Evolutionary conservation across 2,888 invertebrate species (phyloP).

Genomic region (Apamea crenata): DNA sequence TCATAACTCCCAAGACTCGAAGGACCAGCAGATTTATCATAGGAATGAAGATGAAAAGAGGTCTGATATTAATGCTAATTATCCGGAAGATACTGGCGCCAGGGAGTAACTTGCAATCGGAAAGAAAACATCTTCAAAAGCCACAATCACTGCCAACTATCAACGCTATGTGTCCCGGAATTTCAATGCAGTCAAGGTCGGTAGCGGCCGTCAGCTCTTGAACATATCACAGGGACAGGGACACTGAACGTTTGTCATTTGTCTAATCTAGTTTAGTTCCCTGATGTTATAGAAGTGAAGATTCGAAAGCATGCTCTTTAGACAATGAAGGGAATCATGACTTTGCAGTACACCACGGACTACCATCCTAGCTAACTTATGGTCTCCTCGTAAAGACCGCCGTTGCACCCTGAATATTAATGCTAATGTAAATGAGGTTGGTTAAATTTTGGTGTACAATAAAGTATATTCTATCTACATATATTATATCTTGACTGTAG

Average conservation of each 20-base stretch:
- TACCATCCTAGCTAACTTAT: not conserved
- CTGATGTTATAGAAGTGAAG: not conserved
- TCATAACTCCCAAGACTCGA: not conserved
- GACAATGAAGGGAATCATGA: not conserved
- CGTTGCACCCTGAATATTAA: not conserved
- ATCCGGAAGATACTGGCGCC: slow-evolving; percentile 15
- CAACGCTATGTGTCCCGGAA: slow-evolving; percentile 58
- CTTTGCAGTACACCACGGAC: not conserved
- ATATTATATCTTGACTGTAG: too few species aligned
- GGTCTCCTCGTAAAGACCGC: too few species aligned
- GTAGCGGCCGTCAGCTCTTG: slow-evolving; percentile 42
- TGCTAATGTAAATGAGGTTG: not conserved
- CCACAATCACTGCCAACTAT: slow-evolving; percentile 51
- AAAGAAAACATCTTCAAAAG: slow-evolving; percentile 17
- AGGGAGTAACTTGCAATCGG: slow-evolving; percentile 21
- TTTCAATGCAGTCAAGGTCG: slow-evolving; percentile 63
- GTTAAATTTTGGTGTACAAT: not conserved
- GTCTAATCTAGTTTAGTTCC: not conserved
- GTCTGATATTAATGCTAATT: not conserved
- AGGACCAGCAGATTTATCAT: not conserved
- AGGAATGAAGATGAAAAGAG: not conserved
- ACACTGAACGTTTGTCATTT: not conserved
- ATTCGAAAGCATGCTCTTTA: not conserved
- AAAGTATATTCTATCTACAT: not conserved
- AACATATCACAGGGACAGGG: slow-evolving; percentile 16